phyloP scores from a whole-genome alignment of 2,113 vertebrate species.

The Lasiurus cinereus region DNA sequence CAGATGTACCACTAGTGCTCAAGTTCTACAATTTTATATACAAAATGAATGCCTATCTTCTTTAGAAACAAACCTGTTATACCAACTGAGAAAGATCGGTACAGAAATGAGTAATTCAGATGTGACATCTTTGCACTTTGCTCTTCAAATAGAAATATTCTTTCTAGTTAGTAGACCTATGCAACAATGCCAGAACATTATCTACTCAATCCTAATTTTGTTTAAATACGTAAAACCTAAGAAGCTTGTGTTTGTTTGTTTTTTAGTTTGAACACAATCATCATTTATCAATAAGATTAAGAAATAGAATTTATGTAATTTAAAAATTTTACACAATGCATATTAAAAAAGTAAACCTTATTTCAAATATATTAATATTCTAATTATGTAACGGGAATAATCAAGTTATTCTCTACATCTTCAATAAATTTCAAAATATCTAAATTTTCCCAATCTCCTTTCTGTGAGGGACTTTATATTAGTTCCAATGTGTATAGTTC shows the following conservation, averaged over 20 bases:
- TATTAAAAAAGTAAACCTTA: conserved; percentile 6
- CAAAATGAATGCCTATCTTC: conserved; percentile 67
- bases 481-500: background rate
- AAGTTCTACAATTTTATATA: conserved; percentile 81
- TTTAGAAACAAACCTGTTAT: conserved; percentile 79
- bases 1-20: conserved; percentile 78
- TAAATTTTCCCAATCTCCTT: conserved; percentile 30
- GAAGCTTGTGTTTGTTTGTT: background rate
- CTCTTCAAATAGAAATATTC: conserved; percentile 53
- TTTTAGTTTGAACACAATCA: conserved; percentile 25
- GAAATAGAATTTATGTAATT: conserved; percentile 7
- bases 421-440: conserved; percentile 52
- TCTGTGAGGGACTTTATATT: conserved; percentile 20
- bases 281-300: background rate
- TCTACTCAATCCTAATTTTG: conserved; percentile 8
- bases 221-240: background rate
- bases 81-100: conserved; percentile 82
- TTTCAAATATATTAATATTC: conserved; percentile 36
- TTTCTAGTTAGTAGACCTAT: conserved; percentile 30
- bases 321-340: background rate
- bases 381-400: conserved; percentile 28
- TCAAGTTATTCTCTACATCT: background rate
- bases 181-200: background rate
- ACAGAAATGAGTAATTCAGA: conserved; percentile 47
- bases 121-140: conserved; percentile 65